Evolutionary conservation across 2,888 invertebrate genomes (phyloP).

Genomic region (Entomobrya proxima): DNA sequence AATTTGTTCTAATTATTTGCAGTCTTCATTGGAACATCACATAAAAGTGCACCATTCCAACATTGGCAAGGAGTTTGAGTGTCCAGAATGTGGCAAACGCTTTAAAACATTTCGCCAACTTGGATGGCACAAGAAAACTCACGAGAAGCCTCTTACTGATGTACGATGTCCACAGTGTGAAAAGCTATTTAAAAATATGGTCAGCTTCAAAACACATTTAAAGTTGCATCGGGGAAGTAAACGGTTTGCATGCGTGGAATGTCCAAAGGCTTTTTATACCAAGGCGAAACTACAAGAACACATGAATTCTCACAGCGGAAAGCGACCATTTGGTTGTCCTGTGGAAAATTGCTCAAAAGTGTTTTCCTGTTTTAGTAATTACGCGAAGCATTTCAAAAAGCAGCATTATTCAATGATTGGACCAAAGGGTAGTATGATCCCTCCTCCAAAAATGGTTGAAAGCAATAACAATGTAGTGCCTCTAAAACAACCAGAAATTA

Average conservation of each 20-base stretch:
- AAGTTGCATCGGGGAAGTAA: constrained; percentile 53
- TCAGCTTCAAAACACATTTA: constrained; percentile 55
- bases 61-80: constrained; percentile 76
- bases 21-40: constrained; percentile 70
- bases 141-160: constrained; percentile 64
- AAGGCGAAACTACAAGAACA: constrained; percentile 77
- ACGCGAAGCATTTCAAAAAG: constrained; percentile 81
- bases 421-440: constrained; percentile 66
- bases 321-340: constrained; percentile 80
- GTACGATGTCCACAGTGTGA: constrained; percentile 68
- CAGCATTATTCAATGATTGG: constrained; percentile 77
- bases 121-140: constrained; percentile 68
- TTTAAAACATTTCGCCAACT: constrained; percentile 76
- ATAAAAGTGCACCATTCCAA: constrained; percentile 68
- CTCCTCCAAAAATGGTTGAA: constrained; percentile 64
- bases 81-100: constrained; percentile 80
- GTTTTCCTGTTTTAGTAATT: constrained; percentile 79
- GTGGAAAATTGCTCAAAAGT: constrained; percentile 80
- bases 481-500: background rate
- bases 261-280: constrained; percentile 67
- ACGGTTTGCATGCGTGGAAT: constrained; percentile 63
- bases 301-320: constrained; percentile 81
- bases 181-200: constrained; percentile 62
- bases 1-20: constrained; percentile 7
- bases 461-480: constrained; percentile 33